These are phyloP conservation scores for Heliocidaris erythrogramma DNA, from an alignment of 35 echinoderm and acorn worm genomes.

Conservation along the genomic window DNA sequence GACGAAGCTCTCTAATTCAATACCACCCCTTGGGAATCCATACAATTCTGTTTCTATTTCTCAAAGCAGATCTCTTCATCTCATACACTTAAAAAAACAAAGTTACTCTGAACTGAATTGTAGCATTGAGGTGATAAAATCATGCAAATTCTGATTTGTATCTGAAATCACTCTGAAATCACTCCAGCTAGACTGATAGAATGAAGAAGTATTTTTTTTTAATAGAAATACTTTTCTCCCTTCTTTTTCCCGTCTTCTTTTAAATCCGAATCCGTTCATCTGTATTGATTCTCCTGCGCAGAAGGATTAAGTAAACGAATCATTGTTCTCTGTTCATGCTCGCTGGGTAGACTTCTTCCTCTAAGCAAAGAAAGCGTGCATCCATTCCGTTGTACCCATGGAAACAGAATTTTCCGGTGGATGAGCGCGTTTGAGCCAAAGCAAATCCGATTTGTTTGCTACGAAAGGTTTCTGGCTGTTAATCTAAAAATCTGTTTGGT, in stretches of 20 bases:
- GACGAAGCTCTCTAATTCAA: background rate
- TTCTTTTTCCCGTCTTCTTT: no score
- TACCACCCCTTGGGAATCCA: background rate
- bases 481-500: no score
- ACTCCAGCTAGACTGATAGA: no score
- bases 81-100: background rate
- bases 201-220: no score
- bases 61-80: background rate
- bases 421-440: background rate
- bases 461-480: background rate
- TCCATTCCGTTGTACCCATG: background rate
- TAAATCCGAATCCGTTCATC: no score
- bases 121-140: background rate
- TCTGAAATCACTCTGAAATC: no score
- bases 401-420: background rate
- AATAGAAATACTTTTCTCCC: no score
- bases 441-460: background rate
- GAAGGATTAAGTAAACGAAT: no score
- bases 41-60: background rate
- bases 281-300: no score
- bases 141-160: background rate
- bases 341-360: background rate
- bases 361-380: background rate
- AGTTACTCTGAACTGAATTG: background rate
- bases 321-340: background rate